Percentiles rank a stretch among this genome's conserved stretches.
Evolutionary conservation across 2,113 vertebrate genomes (phyloP).

Genomic region (Hippocampus barbouri): DNA sequence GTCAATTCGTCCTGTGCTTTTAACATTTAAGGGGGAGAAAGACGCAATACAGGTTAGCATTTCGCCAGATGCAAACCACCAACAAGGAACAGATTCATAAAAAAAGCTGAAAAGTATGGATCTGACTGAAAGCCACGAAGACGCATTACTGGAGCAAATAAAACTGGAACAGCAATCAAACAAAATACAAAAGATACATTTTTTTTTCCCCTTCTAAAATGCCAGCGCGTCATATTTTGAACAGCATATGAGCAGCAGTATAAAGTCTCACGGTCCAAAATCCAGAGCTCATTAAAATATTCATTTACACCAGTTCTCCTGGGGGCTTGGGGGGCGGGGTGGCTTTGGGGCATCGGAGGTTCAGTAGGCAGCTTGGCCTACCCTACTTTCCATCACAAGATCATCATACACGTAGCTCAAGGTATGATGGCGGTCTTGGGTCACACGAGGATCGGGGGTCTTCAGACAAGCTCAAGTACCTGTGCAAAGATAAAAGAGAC

Average conservation of each 20-base stretch:
- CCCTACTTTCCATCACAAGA: conserved; percentile 2
- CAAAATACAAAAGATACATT: conserved; percentile 35
- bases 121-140: conserved; percentile 52
- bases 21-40: conserved; percentile 67
- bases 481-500: conserved; percentile 43
- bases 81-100: conserved; percentile 22
- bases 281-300: conserved; percentile 42
- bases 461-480: conserved; percentile 95
- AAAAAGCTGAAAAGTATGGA: conserved; percentile 30
- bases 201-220: conserved; percentile 27
- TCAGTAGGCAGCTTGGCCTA: conserved; percentile 16
- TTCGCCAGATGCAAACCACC: conserved; percentile 44
- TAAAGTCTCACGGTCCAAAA: conserved; percentile 18
- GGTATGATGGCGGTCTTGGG: conserved; percentile 11
- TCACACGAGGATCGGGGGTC: conserved; percentile 15
- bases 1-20: conserved; percentile 71
- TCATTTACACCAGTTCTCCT: conserved; percentile 27
- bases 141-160: conserved; percentile 43
- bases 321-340: background rate
- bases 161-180: conserved; percentile 47
- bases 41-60: conserved; percentile 28
- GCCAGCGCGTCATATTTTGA: conserved; percentile 31
- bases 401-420: conserved; percentile 22
- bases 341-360: background rate
- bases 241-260: conserved; percentile 19